Base-by-base conservation (phyloP, 2,797 vertebrate genomes). In the Calcarius lapponicus region DNA sequence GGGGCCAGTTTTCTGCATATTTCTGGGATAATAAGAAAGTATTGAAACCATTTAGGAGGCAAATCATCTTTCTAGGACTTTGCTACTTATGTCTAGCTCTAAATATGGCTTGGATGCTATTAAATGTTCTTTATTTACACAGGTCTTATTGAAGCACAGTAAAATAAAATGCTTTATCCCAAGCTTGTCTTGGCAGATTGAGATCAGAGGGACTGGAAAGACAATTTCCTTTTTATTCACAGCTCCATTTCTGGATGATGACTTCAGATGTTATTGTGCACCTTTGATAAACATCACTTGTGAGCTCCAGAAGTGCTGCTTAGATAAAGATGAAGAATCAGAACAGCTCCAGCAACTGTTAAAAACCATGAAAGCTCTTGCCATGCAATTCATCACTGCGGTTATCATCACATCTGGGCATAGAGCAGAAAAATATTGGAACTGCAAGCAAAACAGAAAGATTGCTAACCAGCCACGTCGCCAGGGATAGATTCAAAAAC, bases 1-100 rank as follows among this genome's bases (percentile, higher is more conserved):
- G 0, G 5, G 70, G 2, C 0, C 8, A 29, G 4, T 6, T 31
- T 88, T 74, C 54, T 74, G 5, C 4, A 17, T 3, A 36, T 69
- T 69, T 89, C 50, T 57, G 9, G 8, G 38, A 29, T 5, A 58
- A 22, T 0, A 53, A 6, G 6, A 58, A 71, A 21, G 5, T 15
- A 60, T 51, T 71, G 64, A 19, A 69, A 84, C 70, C 1, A 17
- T 47, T 25, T 36, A 18, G 7, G 7, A 43, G 16, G 6, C 9
- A 85, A 69, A 47, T 1, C 1, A 11, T 54, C 10, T 67, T 74
- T 53, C 26, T 45, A 36, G 16, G 9, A 57, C 11, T 51, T 74
- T 66, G 15, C 11, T 69, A 24, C 13, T 78, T 51, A 19, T 64
- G 22, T 31, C 28, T 67, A 29, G 6, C 42, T 94, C n/a, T 56